Conservation (phyloP, 2,888 invertebrate species). For the Amphipoea lucens region DNA sequence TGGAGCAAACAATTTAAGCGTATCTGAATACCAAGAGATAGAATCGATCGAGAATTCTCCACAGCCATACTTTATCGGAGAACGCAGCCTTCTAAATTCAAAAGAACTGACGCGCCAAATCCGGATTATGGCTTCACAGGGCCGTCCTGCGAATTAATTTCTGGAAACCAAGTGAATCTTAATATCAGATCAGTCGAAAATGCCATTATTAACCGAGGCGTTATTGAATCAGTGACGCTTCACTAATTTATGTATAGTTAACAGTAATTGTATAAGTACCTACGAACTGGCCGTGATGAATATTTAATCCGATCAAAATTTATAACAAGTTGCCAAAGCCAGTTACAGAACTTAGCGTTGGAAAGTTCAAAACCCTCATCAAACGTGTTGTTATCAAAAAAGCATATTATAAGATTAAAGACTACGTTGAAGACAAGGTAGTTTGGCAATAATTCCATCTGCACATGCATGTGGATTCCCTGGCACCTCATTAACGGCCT, state of each 20-base stretch:
- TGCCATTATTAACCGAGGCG: constrained; percentile 29
- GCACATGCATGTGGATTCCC: too few species aligned
- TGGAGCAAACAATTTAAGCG: constrained; percentile 29
- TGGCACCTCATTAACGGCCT: too few species aligned
- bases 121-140: constrained; percentile 15
- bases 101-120: constrained; percentile 24
- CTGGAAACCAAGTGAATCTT: not conserved
- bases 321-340: too few species aligned
- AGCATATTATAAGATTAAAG: too few species aligned
- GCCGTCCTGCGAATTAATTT: constrained; percentile 34
- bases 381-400: too few species aligned
- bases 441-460: too few species aligned
- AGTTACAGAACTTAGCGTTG: too few species aligned
- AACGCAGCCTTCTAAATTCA: constrained; percentile 29
- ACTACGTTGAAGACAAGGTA: too few species aligned
- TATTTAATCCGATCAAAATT: constrained; percentile 15
- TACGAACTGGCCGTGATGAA: constrained; percentile 25
- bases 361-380: too few species aligned
- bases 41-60: constrained; percentile 10
- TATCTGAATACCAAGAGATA: constrained; percentile 31
- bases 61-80: constrained; percentile 16
- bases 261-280: not conserved
- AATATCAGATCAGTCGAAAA: constrained; percentile 1
- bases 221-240: constrained; percentile 2
- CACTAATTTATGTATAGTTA: constrained; percentile 18